These are phyloP conservation scores for Melipona beecheii DNA, from an alignment of 2,888 invertebrate genomes.

Conservation along the genomic window DNA sequence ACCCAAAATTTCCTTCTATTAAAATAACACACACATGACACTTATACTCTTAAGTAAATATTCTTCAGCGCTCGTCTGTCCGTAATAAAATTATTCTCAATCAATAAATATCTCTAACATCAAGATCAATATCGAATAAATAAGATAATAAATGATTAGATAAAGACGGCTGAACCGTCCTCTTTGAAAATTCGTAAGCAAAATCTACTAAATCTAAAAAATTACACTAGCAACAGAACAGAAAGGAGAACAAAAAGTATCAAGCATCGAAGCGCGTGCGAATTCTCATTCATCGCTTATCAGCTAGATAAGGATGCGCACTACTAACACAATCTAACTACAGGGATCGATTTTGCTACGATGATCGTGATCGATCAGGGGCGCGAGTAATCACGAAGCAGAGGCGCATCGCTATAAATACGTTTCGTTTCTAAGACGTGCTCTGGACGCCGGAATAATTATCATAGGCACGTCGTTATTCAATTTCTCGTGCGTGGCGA, in stretches of 20 bases:
- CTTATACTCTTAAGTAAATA: no score
- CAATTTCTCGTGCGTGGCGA: constrained; percentile 46
- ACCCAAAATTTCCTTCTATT: not conserved
- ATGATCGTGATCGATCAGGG: constrained; percentile 6
- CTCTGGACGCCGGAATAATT: constrained; percentile 45
- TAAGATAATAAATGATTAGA: no score
- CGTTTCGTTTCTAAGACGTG: constrained; percentile 34
- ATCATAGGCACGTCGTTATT: constrained; percentile 51
- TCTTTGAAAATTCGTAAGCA: not conserved
- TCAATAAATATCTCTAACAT: no score
- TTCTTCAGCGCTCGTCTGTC: no score
- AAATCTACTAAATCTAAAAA: not conserved
- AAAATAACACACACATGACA: no score
- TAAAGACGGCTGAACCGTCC: no score
- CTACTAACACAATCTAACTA: not conserved
- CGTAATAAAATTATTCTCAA: no score
- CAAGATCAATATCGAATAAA: no score
- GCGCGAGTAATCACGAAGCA: not conserved
- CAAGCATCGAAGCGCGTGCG: not conserved
- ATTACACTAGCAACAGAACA: not conserved
- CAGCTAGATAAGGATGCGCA: not conserved
- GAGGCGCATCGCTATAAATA: constrained; percentile 17
- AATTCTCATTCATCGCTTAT: not conserved
- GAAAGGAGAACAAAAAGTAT: not conserved
- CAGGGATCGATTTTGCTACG: not conserved